Percentiles rank a stretch among this genome's conserved stretches.
phyloP scores from a whole-genome alignment of 2,797 vertebrate species.

The Chaetodon trifasciatus region DNA sequence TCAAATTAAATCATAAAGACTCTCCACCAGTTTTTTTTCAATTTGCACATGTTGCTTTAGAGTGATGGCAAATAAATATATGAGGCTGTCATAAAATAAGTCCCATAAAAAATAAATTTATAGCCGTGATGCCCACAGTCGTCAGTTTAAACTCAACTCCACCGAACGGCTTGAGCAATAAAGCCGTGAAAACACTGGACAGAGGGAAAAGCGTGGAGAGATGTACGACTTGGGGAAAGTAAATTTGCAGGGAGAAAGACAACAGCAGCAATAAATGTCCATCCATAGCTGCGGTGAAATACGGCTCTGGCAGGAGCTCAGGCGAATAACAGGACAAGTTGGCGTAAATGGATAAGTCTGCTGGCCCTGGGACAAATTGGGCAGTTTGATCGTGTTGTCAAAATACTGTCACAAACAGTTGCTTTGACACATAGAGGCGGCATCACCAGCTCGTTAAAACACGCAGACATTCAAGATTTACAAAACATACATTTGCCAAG shows the following conservation, averaged over 20 bases:
- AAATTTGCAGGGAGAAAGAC: slow-evolving; percentile 60
- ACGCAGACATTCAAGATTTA: neutral
- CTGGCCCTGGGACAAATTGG: slow-evolving; percentile 50
- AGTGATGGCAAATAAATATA: slow-evolving; percentile 2
- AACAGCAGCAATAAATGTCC: slow-evolving; percentile 66
- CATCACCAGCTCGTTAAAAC: slow-evolving; percentile 58
- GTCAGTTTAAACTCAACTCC: slow-evolving; percentile 59
- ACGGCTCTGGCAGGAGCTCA: slow-evolving; percentile 41
- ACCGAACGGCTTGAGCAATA: slow-evolving; percentile 46
- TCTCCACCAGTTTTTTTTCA: neutral
- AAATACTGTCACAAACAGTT: slow-evolving; percentile 33
- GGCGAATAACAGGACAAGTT: slow-evolving; percentile 44
- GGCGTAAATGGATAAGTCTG: slow-evolving; percentile 53
- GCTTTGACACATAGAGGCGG: slow-evolving; percentile 43
- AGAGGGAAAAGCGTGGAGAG: slow-evolving; percentile 37
- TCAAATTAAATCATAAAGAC: neutral
- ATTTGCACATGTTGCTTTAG: neutral
- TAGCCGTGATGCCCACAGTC: slow-evolving; percentile 52
- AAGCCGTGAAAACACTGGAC: slow-evolving; percentile 57
- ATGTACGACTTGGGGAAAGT: slow-evolving; percentile 55
- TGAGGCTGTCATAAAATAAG: slow-evolving; percentile 16
- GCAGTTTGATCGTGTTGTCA: slow-evolving; percentile 43
- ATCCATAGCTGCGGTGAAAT: slow-evolving; percentile 55
- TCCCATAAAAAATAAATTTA: slow-evolving; percentile 45
- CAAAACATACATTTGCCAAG: neutral